A percentile compares a stretch with the other conserved stretches of the same genome.
phyloP scores from a whole-genome alignment of 2,797 vertebrate genomes.

The Todus mexicanus region DNA sequence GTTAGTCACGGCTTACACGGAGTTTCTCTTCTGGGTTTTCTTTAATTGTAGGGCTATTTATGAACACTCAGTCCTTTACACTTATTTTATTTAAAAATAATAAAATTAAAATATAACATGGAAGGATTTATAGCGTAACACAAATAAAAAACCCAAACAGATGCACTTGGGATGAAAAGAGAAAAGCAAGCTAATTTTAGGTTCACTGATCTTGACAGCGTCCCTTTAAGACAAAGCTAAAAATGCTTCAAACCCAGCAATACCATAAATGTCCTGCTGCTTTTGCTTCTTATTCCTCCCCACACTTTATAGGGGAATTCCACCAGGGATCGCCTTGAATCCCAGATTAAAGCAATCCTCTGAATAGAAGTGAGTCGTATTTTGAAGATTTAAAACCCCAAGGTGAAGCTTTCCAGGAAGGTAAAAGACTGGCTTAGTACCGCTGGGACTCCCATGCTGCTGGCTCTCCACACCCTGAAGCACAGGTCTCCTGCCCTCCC shows the following conservation, averaged over 20 bases:
- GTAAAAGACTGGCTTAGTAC: neutral
- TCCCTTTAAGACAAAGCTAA: conserved; percentile 71
- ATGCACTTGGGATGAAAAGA: neutral
- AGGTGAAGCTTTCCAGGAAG: conserved; percentile 7
- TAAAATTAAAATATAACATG: neutral
- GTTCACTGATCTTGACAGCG: neutral
- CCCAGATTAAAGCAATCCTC: conserved; percentile 60
- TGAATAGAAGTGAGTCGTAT: neutral
- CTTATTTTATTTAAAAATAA: conserved; percentile 2
- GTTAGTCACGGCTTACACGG: neutral
- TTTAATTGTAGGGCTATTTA: neutral
- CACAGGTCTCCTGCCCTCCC: neutral
- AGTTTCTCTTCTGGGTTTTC: conserved; percentile 43
- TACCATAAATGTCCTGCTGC: conserved; percentile 77
- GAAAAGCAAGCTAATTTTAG: conserved; percentile 48
- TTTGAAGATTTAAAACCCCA: conserved; percentile 49
- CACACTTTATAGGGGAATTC: conserved; percentile 73
- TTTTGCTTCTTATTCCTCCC: conserved; percentile 65
- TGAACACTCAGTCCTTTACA: neutral
- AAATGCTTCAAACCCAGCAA: conserved; percentile 62
- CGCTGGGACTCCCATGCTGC: neutral
- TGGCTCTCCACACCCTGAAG: neutral
- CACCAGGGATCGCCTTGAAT: conserved; percentile 67
- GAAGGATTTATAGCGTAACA: conserved; percentile 3
- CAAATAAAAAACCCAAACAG: neutral